Conservation (phyloP, 1,140 invertebrate genomes). For the Scaptodrosophila lebanonensis region DNA sequence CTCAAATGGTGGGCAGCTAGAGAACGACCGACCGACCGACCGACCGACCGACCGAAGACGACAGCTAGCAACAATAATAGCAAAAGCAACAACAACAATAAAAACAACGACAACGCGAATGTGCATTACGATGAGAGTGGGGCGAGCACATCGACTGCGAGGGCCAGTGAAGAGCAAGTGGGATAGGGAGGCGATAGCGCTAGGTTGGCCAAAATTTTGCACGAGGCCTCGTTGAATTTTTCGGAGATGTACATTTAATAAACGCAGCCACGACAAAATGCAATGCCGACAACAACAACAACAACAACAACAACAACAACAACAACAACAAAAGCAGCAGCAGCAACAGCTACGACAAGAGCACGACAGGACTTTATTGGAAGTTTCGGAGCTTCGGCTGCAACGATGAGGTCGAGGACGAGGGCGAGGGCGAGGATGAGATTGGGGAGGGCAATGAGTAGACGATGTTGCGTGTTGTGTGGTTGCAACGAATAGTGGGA, state of each 20-base stretch:
- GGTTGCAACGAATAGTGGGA: too few species aligned
- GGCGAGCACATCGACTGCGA: constrained; percentile 1
- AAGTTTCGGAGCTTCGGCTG: constrained; percentile 28
- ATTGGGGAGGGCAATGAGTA: neutral
- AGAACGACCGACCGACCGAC: too few species aligned
- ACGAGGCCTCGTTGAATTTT: constrained; percentile 34
- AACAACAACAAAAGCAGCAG: neutral
- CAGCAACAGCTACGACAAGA: too few species aligned
- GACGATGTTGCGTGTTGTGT: too few species aligned
- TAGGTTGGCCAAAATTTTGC: neutral
- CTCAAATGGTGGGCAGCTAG: too few species aligned
- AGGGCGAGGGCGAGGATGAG: neutral
- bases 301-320: constrained; percentile 12
- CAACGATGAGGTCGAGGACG: neutral
- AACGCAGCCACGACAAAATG: too few species aligned
- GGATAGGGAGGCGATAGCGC: neutral
- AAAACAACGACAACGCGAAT: too few species aligned
- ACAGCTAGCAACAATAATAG: too few species aligned
- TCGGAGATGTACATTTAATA: constrained; percentile 48
- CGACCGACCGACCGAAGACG: too few species aligned
- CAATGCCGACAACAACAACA: constrained; percentile 9
- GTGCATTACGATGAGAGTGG: too few species aligned
- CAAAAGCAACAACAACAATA: too few species aligned
- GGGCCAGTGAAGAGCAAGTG: neutral
- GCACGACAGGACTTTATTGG: constrained; percentile 43